Evolutionary conservation across 2,113 vertebrate species (phyloP), one percentile per base, ranked within the genome.

Genomic region (Hippocampus guttulatus): DNA sequence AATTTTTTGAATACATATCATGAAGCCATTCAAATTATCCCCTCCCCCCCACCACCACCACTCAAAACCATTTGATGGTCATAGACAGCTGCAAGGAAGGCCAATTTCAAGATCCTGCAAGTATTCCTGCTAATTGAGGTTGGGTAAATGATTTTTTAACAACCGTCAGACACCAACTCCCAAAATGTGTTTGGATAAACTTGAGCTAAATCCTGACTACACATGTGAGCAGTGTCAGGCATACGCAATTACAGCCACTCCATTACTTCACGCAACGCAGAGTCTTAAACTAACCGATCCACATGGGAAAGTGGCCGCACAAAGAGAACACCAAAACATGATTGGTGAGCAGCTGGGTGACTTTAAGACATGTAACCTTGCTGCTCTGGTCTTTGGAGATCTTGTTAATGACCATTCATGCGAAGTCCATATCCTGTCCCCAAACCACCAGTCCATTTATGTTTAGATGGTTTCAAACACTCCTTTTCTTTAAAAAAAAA

Each of bases 361-460:
- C 75, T 78, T 64, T 80, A 43, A 84, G 76, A 67, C 67, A 72
- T 52, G 71, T 82, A 85, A 82, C 65, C 40, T 67, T 73, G 75
- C 75, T 78, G 72, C 76, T 83, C 79, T 77, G 75, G 76, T 84
- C 84, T 85, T 67, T 78, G 81, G 84, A 85, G 89, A 84, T 88
- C 75, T 83, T 78, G 77, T 81, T 90, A 84, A 88, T 88, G 84
- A 84, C 77, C 78, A 74, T 87, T 91, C 88, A 90, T 90, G 92
- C 89, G 85, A 90, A 92, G 90, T 86, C 86, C 87, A 84, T 90
- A 92, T 93, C 93, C 93, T 90, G 89, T 90, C 87, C 90, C 84
- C 88, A 91, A 91, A 85, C 91, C 91, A 90, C 91, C 73, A 78
- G 86, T 73, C 2, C 92, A 92, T 94, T 94, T 93, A 91, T 91